These are phyloP conservation scores for Chionoecetes opilio DNA, from an alignment of 1,140 invertebrate genomes.

Conservation along the genomic window DNA sequence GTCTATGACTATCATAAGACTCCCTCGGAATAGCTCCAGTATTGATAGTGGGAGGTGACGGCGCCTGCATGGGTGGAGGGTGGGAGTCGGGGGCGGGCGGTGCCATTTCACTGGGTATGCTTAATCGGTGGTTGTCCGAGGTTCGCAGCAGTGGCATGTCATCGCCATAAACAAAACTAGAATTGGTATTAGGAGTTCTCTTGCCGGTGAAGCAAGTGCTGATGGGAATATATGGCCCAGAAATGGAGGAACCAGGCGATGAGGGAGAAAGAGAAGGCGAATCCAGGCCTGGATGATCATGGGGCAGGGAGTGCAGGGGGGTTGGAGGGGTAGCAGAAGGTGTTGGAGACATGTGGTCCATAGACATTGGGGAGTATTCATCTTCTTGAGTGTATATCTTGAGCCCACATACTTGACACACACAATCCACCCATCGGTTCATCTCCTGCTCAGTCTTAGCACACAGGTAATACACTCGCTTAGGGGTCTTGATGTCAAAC, in stretches of 20 bases:
- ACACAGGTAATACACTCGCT: slow-evolving; percentile 95
- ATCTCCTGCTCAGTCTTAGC: slow-evolving; percentile 95
- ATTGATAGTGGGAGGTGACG: slow-evolving; percentile 59
- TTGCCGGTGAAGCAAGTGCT: slow-evolving; percentile 95
- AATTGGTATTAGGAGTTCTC: slow-evolving; percentile 84
- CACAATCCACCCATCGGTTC: slow-evolving; percentile 97
- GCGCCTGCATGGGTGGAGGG: slow-evolving; percentile 62
- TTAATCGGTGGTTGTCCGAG: slow-evolving; percentile 64
- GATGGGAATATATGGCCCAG: slow-evolving; percentile 85
- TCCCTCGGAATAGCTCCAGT: slow-evolving; percentile 76
- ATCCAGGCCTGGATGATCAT: slow-evolving; percentile 82
- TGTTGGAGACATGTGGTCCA: slow-evolving; percentile 62
- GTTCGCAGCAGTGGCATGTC: slow-evolving; percentile 35
- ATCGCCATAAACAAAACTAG: slow-evolving; percentile 62
- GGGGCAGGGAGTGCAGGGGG: slow-evolving; percentile 76
- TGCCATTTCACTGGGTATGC: slow-evolving; percentile 76
- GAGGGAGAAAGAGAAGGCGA: slow-evolving; percentile 83
- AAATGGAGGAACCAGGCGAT: slow-evolving; percentile 80
- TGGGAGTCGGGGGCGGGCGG: slow-evolving; percentile 76
- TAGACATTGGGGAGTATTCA: slow-evolving; percentile 85
- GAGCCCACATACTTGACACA: slow-evolving; percentile 95
- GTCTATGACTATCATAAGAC: slow-evolving; percentile 65
- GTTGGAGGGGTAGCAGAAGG: slow-evolving; percentile 65
- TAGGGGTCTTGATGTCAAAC: slow-evolving; percentile 95
- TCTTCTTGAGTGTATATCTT: slow-evolving; percentile 90